A percentile compares a stretch with the other conserved stretches of the same genome.
Conservation (phyloP, 2,113 vertebrate species). For the Chunga burmeisteri region DNA sequence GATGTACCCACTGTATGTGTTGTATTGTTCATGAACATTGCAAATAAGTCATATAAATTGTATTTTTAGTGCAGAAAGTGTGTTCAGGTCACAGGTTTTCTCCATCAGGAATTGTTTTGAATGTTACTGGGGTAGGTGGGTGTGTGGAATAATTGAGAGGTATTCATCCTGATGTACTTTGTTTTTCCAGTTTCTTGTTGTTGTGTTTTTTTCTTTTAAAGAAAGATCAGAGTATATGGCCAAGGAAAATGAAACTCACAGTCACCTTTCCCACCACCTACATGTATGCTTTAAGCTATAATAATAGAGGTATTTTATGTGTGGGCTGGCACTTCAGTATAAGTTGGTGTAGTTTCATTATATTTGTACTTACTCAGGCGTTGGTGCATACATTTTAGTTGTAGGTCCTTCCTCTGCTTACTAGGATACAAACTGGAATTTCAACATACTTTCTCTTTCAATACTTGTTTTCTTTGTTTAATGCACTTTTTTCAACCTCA, state of each 20-base stretch:
- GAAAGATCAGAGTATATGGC: not conserved
- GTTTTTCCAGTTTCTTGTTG: slow-evolving; percentile 8
- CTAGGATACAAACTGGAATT: not conserved
- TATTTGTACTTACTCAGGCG: not conserved
- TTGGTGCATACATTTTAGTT: not conserved
- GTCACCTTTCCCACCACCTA: slow-evolving; percentile 36
- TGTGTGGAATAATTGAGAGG: not conserved
- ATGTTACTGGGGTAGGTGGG: slow-evolving; percentile 6
- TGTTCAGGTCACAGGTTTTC: slow-evolving; percentile 9
- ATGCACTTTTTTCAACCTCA: not conserved
- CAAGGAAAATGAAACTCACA: slow-evolving; percentile 23
- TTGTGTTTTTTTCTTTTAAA: not conserved
- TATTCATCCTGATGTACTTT: not conserved
- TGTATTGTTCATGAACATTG: slow-evolving; percentile 13
- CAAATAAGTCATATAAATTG: not conserved
- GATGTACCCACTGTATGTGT: not conserved
- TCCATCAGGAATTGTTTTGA: slow-evolving; percentile 14
- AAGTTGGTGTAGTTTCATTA: not conserved
- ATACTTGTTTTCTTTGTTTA: not conserved
- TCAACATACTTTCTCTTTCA: not conserved
- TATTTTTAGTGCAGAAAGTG: slow-evolving; percentile 2
- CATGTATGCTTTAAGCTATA: not conserved
- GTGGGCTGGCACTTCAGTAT: not conserved
- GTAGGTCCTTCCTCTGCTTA: not conserved
- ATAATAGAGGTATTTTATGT: slow-evolving; percentile 8